Evolutionary conservation across 2,888 invertebrate genomes (phyloP).

Genomic region (Anodontia alba): DNA sequence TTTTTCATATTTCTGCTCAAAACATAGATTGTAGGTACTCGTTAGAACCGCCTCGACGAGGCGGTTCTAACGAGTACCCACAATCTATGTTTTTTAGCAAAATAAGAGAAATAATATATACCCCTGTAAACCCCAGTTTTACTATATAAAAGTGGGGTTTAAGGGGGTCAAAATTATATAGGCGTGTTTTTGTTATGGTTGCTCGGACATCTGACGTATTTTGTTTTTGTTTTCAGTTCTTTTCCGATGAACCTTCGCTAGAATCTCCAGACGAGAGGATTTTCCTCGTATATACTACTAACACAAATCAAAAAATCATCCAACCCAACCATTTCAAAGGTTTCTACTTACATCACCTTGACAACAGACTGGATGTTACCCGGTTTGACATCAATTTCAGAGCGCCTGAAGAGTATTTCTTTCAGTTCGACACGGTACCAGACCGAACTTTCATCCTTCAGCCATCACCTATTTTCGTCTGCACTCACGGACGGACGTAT

Average conservation of each 20-base stretch:
- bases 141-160: too few species aligned
- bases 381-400: slow-evolving; percentile 55
- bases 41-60: too few species aligned
- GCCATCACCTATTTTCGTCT: slow-evolving; percentile 16
- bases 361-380: slow-evolving; percentile 44
- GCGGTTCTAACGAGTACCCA: too few species aligned
- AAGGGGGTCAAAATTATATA: too few species aligned
- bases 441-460: slow-evolving; percentile 12
- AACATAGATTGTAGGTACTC: too few species aligned
- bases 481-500: slow-evolving; percentile 35
- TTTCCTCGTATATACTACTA: slow-evolving; percentile 48
- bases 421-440: slow-evolving; percentile 53
- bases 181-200: too few species aligned
- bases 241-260: slow-evolving; percentile 20
- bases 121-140: too few species aligned
- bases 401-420: slow-evolving; percentile 60
- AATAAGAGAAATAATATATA: too few species aligned
- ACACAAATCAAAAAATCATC: slow-evolving; percentile 41
- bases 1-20: too few species aligned
- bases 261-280: slow-evolving; percentile 47
- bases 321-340: slow-evolving; percentile 54
- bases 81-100: too few species aligned
- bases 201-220: too few species aligned
- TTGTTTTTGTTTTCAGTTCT: slow-evolving; percentile 43
- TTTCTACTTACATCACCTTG: slow-evolving; percentile 58